phyloP scores from a whole-genome alignment of 2,113 vertebrate species.

The Cinclus cinclus region DNA sequence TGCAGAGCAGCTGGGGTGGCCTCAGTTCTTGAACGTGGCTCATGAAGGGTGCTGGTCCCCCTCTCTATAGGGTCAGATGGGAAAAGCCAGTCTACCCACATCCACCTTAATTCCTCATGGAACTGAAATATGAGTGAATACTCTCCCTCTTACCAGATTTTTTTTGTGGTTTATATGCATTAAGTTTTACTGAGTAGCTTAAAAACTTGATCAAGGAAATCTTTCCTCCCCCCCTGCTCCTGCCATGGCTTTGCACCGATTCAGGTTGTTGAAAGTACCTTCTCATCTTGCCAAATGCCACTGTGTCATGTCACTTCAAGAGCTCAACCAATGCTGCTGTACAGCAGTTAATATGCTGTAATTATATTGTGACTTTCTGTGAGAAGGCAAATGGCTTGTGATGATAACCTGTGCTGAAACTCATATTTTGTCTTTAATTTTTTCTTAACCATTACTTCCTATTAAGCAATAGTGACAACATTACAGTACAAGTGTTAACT shows the following conservation, averaged over 20 bases:
- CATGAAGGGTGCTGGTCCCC: fast-evolving
- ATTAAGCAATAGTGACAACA: background rate
- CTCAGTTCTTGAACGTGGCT: background rate
- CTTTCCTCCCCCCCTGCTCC: background rate
- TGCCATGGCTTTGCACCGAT: background rate
- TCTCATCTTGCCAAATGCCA: background rate
- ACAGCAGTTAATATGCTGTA: background rate
- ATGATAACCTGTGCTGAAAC: background rate
- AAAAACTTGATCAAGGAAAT: background rate
- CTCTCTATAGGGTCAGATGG: fast-evolving
- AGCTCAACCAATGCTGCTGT: background rate
- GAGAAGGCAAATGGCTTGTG: background rate
- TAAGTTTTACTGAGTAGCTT: background rate
- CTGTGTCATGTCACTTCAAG: background rate
- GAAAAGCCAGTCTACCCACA: background rate
- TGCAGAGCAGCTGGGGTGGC: background rate
- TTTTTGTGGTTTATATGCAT: background rate
- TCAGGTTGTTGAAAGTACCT: background rate
- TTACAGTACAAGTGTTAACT: background rate
- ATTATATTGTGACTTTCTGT: background rate
- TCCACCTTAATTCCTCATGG: background rate
- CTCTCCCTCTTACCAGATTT: background rate
- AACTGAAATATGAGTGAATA: background rate
- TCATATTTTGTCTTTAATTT: background rate
- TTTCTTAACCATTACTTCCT: background rate